phyloP scores from a whole-genome alignment of 2,113 vertebrate species.

The Entelurus aequoreus region DNA sequence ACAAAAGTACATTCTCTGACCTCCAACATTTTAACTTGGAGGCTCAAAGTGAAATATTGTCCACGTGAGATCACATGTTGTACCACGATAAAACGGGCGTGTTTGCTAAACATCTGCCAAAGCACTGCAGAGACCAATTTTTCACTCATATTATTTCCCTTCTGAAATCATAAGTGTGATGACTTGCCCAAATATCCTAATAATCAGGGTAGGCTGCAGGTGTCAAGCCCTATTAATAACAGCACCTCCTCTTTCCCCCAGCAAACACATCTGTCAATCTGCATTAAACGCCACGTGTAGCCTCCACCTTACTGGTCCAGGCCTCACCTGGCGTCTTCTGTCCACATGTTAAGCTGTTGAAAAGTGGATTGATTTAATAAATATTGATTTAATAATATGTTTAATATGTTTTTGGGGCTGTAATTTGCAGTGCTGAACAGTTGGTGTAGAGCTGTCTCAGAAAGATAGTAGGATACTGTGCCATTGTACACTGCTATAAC shows the following conservation, averaged over 20 bases:
- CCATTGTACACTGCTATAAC: too few relatives aligned
- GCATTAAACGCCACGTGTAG: constrained; percentile 52
- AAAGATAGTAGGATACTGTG: too few relatives aligned
- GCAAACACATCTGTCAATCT: constrained; percentile 50
- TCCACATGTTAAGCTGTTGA: constrained; percentile 45
- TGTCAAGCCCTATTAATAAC: constrained; percentile 58
- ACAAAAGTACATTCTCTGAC: constrained; percentile 24
- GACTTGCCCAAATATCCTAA: constrained; percentile 57
- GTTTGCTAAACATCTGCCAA: constrained; percentile 20
- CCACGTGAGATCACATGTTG: constrained; percentile 12
- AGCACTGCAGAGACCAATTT: constrained; percentile 21
- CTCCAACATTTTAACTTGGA: constrained; percentile 20
- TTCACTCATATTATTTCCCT: constrained; percentile 29
- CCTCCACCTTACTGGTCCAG: constrained; percentile 26
- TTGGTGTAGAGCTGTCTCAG: too few relatives aligned
- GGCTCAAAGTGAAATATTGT: constrained; percentile 18
- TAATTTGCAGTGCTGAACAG: too few relatives aligned
- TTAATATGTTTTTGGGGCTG: too few relatives aligned
- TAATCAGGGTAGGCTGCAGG: constrained; percentile 44
- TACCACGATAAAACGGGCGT: constrained; percentile 21
- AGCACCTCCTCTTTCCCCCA: constrained; percentile 13
- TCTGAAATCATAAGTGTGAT: constrained; percentile 35
- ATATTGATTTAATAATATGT: too few relatives aligned
- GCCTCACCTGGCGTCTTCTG: constrained; percentile 58
- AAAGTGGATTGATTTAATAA: constrained; percentile 24